Conservation (phyloP, 2,113 vertebrate species). For the Morone saxatilis region DNA sequence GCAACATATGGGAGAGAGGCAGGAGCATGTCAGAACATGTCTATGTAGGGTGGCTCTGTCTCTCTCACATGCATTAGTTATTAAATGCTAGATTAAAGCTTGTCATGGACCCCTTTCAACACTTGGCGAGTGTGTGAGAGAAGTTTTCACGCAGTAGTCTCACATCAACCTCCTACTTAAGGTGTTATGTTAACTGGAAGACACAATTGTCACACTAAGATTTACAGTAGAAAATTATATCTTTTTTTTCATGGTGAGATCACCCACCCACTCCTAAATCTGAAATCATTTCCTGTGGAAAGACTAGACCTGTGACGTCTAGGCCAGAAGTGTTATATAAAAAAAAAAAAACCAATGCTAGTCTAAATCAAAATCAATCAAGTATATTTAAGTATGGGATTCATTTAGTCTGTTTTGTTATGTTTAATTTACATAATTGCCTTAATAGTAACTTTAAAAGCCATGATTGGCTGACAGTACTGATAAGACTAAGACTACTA, state of each 20-base stretch:
- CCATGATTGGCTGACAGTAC: no score
- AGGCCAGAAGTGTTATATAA: not conserved
- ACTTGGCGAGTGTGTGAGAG: not conserved
- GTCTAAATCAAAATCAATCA: not conserved
- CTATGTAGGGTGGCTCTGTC: not conserved
- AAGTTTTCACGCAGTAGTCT: not conserved
- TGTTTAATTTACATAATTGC: not conserved
- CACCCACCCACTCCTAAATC: not conserved
- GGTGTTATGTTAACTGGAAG: not conserved
- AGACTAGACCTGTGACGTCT: not conserved
- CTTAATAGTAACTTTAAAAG: no score
- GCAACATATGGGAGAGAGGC: not conserved
- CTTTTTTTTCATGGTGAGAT: constrained; percentile 11
- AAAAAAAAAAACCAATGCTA: not conserved
- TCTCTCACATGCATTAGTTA: not conserved
- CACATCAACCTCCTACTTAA: not conserved
- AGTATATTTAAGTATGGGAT: not conserved
- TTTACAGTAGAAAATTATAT: not conserved
- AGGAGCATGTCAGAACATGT: not conserved
- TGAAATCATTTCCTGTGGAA: constrained; percentile 26
- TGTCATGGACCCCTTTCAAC: not conserved
- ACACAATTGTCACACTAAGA: not conserved
- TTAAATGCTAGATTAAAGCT: not conserved
- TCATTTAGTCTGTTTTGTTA: not conserved
- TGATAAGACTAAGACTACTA: no score